phyloP scores from a whole-genome alignment of 2,888 invertebrate genomes.

The Carterocephalus palaemon region DNA sequence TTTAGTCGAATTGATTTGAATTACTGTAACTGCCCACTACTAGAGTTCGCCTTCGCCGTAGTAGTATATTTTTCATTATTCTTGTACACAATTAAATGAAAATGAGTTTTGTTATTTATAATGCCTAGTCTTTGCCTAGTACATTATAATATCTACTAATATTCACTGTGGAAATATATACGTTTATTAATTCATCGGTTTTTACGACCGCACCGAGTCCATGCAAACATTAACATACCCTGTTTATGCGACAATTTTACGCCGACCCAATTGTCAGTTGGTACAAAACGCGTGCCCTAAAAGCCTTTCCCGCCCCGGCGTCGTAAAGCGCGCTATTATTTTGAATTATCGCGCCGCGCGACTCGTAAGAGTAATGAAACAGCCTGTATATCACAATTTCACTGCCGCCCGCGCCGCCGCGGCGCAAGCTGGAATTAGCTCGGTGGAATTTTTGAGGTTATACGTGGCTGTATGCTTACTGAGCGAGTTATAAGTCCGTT shows the following conservation, averaged over 20 bases:
- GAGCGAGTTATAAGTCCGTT: not conserved
- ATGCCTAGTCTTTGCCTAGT: too few relatives aligned
- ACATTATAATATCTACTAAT: too few relatives aligned
- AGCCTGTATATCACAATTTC: conserved; percentile 66
- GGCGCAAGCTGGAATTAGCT: conserved; percentile 38
- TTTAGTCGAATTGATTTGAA: too few relatives aligned
- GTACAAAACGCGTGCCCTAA: conserved; percentile 34
- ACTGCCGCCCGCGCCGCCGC: conserved; percentile 38
- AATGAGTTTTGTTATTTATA: too few relatives aligned
- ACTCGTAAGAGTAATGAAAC: conserved; percentile 65
- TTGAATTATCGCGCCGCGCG: conserved; percentile 60
- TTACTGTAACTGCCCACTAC: too few relatives aligned
- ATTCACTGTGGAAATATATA: too few relatives aligned
- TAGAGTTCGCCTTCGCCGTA: too few relatives aligned
- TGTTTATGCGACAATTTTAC: not conserved
- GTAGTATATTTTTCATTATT: too few relatives aligned
- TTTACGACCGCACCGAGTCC: too few relatives aligned
- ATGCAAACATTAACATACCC: too few relatives aligned
- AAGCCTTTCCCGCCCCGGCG: conserved; percentile 38
- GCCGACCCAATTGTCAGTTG: conserved; percentile 2
- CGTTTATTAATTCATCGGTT: too few relatives aligned
- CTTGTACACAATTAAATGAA: too few relatives aligned
- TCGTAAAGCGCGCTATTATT: conserved; percentile 65
- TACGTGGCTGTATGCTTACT: not conserved
- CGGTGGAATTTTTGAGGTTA: conserved; percentile 38